phyloP scores from a whole-genome alignment of 1,140 invertebrate genomes.

The Andricus grossulariae region DNA sequence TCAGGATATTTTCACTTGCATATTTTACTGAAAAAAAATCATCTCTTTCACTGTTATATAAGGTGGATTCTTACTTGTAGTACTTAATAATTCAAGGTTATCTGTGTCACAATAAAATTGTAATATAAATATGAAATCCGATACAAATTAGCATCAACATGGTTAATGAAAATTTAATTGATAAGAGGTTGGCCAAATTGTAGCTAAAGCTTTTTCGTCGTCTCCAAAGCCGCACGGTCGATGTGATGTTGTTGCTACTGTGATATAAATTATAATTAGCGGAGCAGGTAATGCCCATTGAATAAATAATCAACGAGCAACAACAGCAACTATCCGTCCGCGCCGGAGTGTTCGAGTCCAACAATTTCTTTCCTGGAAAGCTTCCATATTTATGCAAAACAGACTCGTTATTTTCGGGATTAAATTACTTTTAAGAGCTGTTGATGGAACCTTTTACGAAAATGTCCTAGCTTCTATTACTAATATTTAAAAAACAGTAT shows the following conservation, averaged over 20 bases:
- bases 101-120: too few species aligned
- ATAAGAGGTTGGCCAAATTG: too few species aligned
- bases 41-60: too few species aligned
- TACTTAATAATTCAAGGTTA: too few species aligned
- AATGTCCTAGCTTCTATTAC: too few species aligned
- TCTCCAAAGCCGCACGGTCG: constrained; percentile 52
- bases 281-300: constrained; percentile 69
- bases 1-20: too few species aligned
- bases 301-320: constrained; percentile 69
- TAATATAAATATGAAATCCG: too few species aligned
- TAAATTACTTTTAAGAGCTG: constrained; percentile 4
- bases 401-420: background rate
- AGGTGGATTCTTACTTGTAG: too few species aligned
- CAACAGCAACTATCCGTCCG: constrained; percentile 62
- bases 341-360: constrained; percentile 66
- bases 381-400: background rate
- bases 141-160: background rate
- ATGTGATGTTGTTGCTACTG: constrained; percentile 66
- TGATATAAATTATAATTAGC: constrained; percentile 73
- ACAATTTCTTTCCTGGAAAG: constrained; percentile 26
- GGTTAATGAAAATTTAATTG: too few species aligned
- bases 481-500: too few species aligned
- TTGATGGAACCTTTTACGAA: background rate
- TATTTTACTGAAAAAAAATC: too few species aligned
- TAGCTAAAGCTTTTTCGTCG: constrained; percentile 40